Conservation (phyloP, 2,113 vertebrate genomes). For the Hippocampus guttulatus region DNA sequence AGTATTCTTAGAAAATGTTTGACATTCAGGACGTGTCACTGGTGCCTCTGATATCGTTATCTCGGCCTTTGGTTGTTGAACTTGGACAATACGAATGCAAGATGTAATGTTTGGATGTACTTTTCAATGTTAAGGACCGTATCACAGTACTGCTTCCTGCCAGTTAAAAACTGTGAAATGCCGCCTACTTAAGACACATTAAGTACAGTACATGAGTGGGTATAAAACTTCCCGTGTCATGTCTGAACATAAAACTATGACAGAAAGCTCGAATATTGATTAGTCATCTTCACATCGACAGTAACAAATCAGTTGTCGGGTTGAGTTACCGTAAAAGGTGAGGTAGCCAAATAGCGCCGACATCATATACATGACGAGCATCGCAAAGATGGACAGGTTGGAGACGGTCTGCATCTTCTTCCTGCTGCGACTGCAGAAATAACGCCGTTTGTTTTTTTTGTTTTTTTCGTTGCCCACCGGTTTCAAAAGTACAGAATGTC, state of each 20-base stretch:
- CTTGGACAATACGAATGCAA: neutral
- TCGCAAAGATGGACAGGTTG: slow-evolving; percentile 89
- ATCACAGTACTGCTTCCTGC: neutral
- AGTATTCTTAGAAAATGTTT: slow-evolving; percentile 1
- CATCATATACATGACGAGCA: slow-evolving; percentile 94
- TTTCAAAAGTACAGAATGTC: neutral
- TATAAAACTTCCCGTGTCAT: neutral
- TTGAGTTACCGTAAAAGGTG: slow-evolving; percentile 84
- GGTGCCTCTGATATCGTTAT: neutral
- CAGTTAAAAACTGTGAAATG: neutral
- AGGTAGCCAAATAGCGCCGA: slow-evolving; percentile 94
- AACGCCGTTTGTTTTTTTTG: neutral
- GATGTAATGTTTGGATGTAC: slow-evolving; percentile 1
- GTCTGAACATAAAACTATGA: neutral
- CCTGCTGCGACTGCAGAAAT: slow-evolving; percentile 75
- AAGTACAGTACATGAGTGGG: neutral
- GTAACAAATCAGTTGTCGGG: too few species aligned
- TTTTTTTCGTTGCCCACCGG: neutral
- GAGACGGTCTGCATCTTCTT: slow-evolving; percentile 92
- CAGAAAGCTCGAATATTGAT: neutral
- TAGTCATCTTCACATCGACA: neutral
- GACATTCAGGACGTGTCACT: neutral
- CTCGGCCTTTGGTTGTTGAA: neutral
- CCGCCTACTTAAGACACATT: neutral
- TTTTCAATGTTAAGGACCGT: neutral